Evolutionary conservation across 2,888 invertebrate genomes (phyloP).

Genomic region (Drosophila macrospina): DNA sequence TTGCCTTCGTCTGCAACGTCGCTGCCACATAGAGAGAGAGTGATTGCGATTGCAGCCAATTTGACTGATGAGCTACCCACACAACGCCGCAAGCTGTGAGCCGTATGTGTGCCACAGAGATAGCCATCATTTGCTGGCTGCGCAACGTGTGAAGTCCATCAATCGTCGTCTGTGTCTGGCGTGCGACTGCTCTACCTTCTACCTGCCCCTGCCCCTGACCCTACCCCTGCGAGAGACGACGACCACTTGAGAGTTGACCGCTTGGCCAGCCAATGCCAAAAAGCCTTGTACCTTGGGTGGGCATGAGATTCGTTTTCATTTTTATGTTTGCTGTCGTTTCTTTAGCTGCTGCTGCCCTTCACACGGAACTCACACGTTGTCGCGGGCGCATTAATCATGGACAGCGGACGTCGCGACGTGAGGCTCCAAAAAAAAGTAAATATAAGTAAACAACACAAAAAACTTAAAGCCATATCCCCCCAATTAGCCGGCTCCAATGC

Average conservation of each 20-base stretch:
- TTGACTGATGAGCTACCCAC: slow-evolving; percentile 80
- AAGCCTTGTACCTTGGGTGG: slow-evolving; percentile 70
- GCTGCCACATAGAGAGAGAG: slow-evolving; percentile 37
- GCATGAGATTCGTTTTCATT: slow-evolving; percentile 75
- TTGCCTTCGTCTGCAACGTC: background rate
- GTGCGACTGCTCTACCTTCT: slow-evolving; percentile 64
- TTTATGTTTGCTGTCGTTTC: slow-evolving; percentile 63
- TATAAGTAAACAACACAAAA: slow-evolving; percentile 24
- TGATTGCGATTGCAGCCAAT: slow-evolving; percentile 68
- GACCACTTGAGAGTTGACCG: background rate
- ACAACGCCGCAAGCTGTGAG: slow-evolving; percentile 61
- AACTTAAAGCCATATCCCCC: slow-evolving; percentile 43
- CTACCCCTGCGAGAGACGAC: background rate
- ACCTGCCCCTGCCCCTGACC: background rate
- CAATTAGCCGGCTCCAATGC: slow-evolving; percentile 51
- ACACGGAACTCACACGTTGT: slow-evolving; percentile 80
- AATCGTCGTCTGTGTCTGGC: slow-evolving; percentile 75
- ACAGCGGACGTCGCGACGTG: slow-evolving; percentile 17
- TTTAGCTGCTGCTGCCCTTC: slow-evolving; percentile 43
- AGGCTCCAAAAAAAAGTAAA: slow-evolving; percentile 55
- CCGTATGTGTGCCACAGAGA: slow-evolving; percentile 53
- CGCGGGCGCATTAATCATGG: slow-evolving; percentile 77
- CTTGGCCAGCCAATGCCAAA: slow-evolving; percentile 51
- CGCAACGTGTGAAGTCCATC: slow-evolving; percentile 82
- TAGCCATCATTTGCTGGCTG: slow-evolving; percentile 65